These are phyloP conservation scores for Silurus lanzhouensis DNA, from an alignment of 2,797 vertebrate species.

Conservation along the genomic window DNA sequence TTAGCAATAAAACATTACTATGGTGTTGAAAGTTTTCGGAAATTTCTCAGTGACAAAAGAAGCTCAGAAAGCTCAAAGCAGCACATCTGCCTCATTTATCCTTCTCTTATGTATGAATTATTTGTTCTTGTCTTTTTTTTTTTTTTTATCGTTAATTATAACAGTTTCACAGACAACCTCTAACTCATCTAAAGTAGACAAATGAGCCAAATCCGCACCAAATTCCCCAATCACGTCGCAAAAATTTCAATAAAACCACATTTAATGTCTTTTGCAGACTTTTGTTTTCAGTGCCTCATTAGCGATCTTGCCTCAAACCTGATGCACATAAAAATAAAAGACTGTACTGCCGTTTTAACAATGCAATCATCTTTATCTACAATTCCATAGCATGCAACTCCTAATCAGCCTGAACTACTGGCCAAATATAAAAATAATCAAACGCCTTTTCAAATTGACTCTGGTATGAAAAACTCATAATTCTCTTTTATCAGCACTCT, in stretches of 20 bases:
- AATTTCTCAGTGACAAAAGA: neutral
- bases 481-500: neutral
- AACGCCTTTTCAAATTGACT: neutral
- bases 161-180: too few relatives aligned
- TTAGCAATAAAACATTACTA: too few relatives aligned
- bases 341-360: neutral
- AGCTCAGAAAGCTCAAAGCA: neutral
- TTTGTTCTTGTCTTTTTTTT: too few relatives aligned
- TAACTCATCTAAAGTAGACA: too few relatives aligned
- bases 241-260: neutral
- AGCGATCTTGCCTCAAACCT: neutral
- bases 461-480: neutral
- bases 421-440: slow-evolving; percentile 5
- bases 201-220: neutral
- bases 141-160: too few relatives aligned
- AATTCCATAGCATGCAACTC: neutral
- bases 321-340: neutral
- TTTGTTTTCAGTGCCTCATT: neutral
- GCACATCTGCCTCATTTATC: too few relatives aligned
- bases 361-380: neutral
- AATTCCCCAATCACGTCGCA: neutral
- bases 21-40: neutral
- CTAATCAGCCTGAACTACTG: neutral
- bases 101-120: too few relatives aligned
- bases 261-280: neutral